Evolutionary conservation across 2,888 invertebrate species (phyloP).

Genomic region (Erebia ligea): DNA sequence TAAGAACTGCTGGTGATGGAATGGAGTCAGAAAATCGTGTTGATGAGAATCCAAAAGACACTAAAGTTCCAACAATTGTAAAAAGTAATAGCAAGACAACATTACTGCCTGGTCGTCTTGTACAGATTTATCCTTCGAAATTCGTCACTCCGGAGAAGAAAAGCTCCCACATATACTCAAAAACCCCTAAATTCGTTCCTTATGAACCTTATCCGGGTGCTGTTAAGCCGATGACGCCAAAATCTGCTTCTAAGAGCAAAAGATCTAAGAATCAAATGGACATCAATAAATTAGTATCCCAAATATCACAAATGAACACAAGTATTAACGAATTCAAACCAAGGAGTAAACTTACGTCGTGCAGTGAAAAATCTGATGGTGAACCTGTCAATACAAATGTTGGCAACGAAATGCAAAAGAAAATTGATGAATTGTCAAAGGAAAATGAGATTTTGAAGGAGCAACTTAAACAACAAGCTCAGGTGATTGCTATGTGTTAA

Average conservation of each 20-base stretch:
- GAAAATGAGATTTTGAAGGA: slow-evolving; percentile 89
- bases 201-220: slow-evolving; percentile 95
- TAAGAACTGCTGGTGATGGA: slow-evolving; percentile 89
- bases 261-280: slow-evolving; percentile 84
- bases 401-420: slow-evolving; percentile 81
- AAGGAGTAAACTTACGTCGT: slow-evolving; percentile 62
- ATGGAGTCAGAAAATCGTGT: slow-evolving; percentile 85
- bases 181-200: slow-evolving; percentile 93
- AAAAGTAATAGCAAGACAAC: slow-evolving; percentile 26
- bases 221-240: slow-evolving; percentile 89
- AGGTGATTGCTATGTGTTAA: slow-evolving; percentile 69
- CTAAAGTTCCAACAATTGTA: slow-evolving; percentile 39
- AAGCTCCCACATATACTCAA: slow-evolving; percentile 78
- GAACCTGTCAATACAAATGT: slow-evolving; percentile 59
- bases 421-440: slow-evolving; percentile 84
- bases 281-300: slow-evolving; percentile 86
- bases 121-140: slow-evolving; percentile 83
- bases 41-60: slow-evolving; percentile 51
- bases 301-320: slow-evolving; percentile 87
- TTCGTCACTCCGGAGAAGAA: slow-evolving; percentile 83
- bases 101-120: slow-evolving; percentile 57
- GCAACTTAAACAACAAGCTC: slow-evolving; percentile 93
- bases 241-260: slow-evolving; percentile 66
- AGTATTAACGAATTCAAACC: slow-evolving; percentile 85
- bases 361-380: slow-evolving; percentile 58